Conservation (phyloP, 1,140 invertebrate species). For the Drosophila repletoides region DNA sequence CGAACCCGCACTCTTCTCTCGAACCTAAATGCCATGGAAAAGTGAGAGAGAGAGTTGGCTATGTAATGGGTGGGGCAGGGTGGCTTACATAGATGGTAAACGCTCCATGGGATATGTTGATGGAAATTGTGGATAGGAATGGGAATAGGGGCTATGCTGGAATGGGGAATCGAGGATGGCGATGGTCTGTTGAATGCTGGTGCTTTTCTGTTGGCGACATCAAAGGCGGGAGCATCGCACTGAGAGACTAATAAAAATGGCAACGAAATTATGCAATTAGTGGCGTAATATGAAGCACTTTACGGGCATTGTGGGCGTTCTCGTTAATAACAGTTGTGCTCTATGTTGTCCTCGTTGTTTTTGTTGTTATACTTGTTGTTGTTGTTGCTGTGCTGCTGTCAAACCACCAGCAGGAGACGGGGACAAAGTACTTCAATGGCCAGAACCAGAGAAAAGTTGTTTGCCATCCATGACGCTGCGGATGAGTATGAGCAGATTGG, state of each 20-base stretch:
- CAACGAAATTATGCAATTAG: slow-evolving; percentile 79
- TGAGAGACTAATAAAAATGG: slow-evolving; percentile 69
- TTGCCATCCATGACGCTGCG: slow-evolving; percentile 8
- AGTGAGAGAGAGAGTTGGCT: too few relatives aligned
- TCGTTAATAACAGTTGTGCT: slow-evolving; percentile 57
- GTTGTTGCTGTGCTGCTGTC: neutral
- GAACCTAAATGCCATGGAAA: slow-evolving; percentile 51
- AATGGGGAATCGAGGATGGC: too few relatives aligned
- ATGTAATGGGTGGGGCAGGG: too few relatives aligned
- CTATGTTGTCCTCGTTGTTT: slow-evolving; percentile 4
- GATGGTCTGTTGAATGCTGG: slow-evolving; percentile 6
- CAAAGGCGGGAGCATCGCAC: slow-evolving; percentile 51
- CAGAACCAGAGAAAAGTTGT: slow-evolving; percentile 23
- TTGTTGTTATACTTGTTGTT: neutral
- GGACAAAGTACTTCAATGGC: slow-evolving; percentile 24
- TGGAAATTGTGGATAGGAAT: neutral
- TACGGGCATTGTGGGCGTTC: slow-evolving; percentile 73
- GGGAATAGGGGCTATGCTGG: too few relatives aligned
- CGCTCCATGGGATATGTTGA: slow-evolving; percentile 3
- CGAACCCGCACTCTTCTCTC: slow-evolving; percentile 8
- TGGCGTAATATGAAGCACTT: slow-evolving; percentile 77
- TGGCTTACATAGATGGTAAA: slow-evolving; percentile 15
- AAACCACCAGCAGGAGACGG: neutral
- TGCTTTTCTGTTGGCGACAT: slow-evolving; percentile 41
- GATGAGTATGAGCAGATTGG: slow-evolving; percentile 19